A percentile compares a stretch with the other conserved stretches of the same genome.
These are phyloP conservation scores for Flexamia atlantica DNA, from an alignment of 2,888 invertebrate genomes.

Conservation along the genomic window DNA sequence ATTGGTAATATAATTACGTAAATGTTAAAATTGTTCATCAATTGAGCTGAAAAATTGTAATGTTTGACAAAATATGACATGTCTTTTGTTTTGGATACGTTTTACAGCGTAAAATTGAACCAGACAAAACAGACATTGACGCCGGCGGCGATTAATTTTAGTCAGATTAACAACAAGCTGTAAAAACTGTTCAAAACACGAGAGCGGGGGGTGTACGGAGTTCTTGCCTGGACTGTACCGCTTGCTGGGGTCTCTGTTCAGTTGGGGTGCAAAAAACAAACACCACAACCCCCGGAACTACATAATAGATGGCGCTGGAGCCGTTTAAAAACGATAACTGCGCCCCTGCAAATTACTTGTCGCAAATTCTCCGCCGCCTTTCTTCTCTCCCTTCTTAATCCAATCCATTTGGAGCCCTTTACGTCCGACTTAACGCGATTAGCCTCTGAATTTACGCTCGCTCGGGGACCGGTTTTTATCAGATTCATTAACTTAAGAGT, in stretches of 20 bases:
- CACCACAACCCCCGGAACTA: conserved; percentile 55
- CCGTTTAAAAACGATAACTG: conserved; percentile 57
- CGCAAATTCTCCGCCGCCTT: conserved; percentile 18
- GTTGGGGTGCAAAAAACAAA: conserved; percentile 52
- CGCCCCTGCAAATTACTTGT: conserved; percentile 29
- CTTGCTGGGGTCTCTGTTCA: neutral
- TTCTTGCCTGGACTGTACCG: neutral
- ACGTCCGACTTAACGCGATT: conserved; percentile 17
- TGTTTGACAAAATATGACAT: too few relatives aligned
- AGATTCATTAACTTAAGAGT: conserved; percentile 47
- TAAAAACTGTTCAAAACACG: neutral
- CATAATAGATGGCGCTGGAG: conserved; percentile 58
- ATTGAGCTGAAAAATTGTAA: too few relatives aligned
- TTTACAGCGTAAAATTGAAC: too few relatives aligned
- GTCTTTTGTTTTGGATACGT: too few relatives aligned
- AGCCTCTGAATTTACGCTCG: neutral
- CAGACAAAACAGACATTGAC: neutral
- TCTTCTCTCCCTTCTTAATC: conserved; percentile 48
- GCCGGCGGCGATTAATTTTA: neutral
- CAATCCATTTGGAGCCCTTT: conserved; percentile 28
- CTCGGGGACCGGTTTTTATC: conserved; percentile 24
- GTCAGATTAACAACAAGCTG: conserved; percentile 2
- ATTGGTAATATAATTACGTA: too few relatives aligned
- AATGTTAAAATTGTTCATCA: too few relatives aligned
- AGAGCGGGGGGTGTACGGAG: neutral